Evolutionary conservation across 30 jellyfish, hydroid and myxozoan genomes (phyloP), one percentile per base, ranked within the genome.

Genomic region (Hydractinia echinata): DNA sequence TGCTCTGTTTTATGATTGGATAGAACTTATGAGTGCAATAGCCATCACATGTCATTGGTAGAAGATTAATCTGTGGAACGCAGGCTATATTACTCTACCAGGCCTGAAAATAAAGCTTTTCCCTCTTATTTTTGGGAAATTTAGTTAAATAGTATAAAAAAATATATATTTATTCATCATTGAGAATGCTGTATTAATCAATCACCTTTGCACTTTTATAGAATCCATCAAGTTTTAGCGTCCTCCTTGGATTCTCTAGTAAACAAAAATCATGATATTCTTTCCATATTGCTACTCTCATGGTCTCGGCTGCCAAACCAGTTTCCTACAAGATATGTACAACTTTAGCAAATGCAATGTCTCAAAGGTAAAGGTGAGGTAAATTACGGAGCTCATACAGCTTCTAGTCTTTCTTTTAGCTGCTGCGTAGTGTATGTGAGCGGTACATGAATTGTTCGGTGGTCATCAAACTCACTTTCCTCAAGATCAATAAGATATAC

Each of bases 171-270:
- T 58, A 11, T 58, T 58, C 16, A 58, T 58, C 19, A 18, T 58
- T 13, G 69, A 11, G 15, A 18, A 13, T 11, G 3, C 19, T 58
- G 69, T 13, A 18, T 11, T 53, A 56, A 11, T n/a, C 13, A 44
- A 48, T 30, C 79, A 89, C 97, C 92, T 84, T 89, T 20, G 88
- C 88, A 73, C 86, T 79, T 70, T 85, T 85, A 79, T 79, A 85
- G 73, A 90, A 90, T 20, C 97, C 95, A 70, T 85, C 95, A 55
- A 82, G 18, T 77, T 83, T 90, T 51, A 90, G 69, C 4, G 94
- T 81, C 77, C 54, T 90, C 48, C 67, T 80, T 4, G 87, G 58
- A 10, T 76, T 87, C 77, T 44, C 72, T 54, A 90, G 71, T 79
- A 85, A 48, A 6, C 70, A 79, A 71, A 85, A 90, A 61, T 83